These are phyloP conservation scores for Urocynchramus pylzowi DNA, from an alignment of 2,113 vertebrate species.

Conservation along the genomic window DNA sequence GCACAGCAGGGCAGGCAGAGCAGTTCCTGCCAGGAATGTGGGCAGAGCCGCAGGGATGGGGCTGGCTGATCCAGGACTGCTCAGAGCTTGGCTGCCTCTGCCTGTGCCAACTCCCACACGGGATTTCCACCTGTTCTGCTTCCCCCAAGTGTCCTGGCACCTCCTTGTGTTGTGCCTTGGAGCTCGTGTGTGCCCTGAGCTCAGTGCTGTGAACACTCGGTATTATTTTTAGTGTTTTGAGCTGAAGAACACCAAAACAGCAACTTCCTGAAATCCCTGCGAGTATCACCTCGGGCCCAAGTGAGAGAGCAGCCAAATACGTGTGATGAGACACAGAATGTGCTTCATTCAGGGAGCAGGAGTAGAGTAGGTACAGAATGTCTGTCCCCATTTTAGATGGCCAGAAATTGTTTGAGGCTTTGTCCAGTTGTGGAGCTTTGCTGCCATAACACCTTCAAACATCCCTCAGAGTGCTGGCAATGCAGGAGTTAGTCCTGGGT, in stretches of 20 bases:
- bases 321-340: not conserved
- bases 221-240: not conserved
- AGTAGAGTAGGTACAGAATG: not conserved
- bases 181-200: fast-evolving
- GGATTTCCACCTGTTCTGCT: not conserved
- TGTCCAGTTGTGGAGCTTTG: not conserved
- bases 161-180: not conserved
- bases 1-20: not conserved
- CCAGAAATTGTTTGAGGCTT: not conserved
- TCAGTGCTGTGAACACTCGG: fast-evolving
- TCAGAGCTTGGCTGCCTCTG: not conserved
- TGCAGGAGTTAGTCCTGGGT: not conserved
- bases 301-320: not conserved
- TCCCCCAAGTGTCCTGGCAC: not conserved
- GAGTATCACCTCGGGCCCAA: fast-evolving
- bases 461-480: not conserved
- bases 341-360: not conserved
- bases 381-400: not conserved
- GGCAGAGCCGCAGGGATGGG: not conserved
- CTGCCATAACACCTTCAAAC: not conserved
- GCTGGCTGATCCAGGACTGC: not conserved
- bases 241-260: not conserved
- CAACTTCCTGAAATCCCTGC: not conserved
- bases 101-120: fast-evolving
- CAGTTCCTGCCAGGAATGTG: not conserved